Conservation (phyloP, 2,797 vertebrate species). For the Paratrypauchen microcephalus region DNA sequence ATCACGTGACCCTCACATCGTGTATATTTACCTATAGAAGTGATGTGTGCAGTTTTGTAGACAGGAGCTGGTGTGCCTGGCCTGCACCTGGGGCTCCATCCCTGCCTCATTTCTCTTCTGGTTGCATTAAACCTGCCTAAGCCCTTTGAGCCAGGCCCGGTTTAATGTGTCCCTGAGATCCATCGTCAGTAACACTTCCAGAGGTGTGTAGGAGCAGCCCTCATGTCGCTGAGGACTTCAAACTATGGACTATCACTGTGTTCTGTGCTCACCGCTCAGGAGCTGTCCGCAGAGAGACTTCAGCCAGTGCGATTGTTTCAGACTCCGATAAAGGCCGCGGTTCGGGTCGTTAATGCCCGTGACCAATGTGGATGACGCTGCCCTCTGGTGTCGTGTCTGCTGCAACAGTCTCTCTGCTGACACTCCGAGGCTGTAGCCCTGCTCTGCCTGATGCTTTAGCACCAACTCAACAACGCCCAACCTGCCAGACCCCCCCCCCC, state of each 20-base stretch:
- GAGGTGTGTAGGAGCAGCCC: constrained; percentile 52
- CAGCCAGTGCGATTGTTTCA: not conserved
- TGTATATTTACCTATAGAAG: too few species aligned
- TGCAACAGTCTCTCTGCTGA: constrained; percentile 59
- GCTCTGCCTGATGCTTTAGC: constrained; percentile 74
- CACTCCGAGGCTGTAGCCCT: constrained; percentile 64
- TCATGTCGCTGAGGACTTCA: constrained; percentile 63
- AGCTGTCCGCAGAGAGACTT: constrained; percentile 63
- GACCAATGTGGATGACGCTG: constrained; percentile 3
- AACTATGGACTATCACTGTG: constrained; percentile 48
- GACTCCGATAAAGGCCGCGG: not conserved
- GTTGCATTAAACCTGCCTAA: constrained; percentile 17
- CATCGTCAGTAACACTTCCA: constrained; percentile 59
- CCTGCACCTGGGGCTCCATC: not conserved
- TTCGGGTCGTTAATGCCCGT: not conserved
- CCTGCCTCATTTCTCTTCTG: constrained; percentile 1
- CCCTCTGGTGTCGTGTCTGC: not conserved
- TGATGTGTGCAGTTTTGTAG: not conserved
- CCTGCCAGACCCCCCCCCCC: constrained; percentile 14
- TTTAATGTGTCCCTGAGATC: constrained; percentile 80
- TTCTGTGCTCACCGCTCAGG: constrained; percentile 65
- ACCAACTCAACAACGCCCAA: constrained; percentile 38
- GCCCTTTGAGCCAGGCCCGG: constrained; percentile 66
- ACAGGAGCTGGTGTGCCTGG: not conserved
- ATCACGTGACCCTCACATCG: too few species aligned